Evolutionary conservation across 2,888 invertebrate species (phyloP).

Genomic region (Tenthredo distinguenda): DNA sequence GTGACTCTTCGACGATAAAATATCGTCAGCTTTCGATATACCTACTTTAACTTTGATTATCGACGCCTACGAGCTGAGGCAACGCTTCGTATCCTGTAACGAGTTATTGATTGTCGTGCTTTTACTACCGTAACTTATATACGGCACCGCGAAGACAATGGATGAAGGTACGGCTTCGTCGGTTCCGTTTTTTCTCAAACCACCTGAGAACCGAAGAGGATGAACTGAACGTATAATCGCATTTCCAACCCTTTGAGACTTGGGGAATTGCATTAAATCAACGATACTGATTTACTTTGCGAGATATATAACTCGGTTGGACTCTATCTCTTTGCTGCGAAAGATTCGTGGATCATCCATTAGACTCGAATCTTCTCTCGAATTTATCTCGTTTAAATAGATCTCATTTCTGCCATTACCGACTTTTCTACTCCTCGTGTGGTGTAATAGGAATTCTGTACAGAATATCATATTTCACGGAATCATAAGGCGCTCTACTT

Average conservation of each 20-base stretch:
- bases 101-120: slow-evolving; percentile 10
- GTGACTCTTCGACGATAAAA: neutral
- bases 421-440: neutral
- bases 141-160: neutral
- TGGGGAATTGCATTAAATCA: slow-evolving; percentile 4
- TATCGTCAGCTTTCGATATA: neutral
- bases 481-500: neutral
- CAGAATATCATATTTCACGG: neutral
- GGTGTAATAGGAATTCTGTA: neutral
- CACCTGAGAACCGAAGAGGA: slow-evolving; percentile 10
- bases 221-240: slow-evolving; percentile 13
- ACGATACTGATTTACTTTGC: slow-evolving; percentile 10
- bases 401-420: neutral
- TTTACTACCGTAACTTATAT: slow-evolving; percentile 8
- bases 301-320: neutral
- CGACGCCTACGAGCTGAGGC: neutral
- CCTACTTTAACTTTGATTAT: slow-evolving; percentile 1
- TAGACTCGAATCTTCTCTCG: neutral
- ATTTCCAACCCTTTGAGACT: slow-evolving; percentile 22
- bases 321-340: neutral
- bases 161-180: slow-evolving; percentile 13
- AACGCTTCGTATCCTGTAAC: neutral
- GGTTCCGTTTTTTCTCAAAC: neutral
- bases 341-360: neutral
- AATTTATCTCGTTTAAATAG: neutral